Percentiles rank a stretch among this genome's conserved stretches.
These are phyloP conservation scores for Diorhabda carinulata DNA, from an alignment of 1,140 invertebrate genomes.

Conservation along the genomic window DNA sequence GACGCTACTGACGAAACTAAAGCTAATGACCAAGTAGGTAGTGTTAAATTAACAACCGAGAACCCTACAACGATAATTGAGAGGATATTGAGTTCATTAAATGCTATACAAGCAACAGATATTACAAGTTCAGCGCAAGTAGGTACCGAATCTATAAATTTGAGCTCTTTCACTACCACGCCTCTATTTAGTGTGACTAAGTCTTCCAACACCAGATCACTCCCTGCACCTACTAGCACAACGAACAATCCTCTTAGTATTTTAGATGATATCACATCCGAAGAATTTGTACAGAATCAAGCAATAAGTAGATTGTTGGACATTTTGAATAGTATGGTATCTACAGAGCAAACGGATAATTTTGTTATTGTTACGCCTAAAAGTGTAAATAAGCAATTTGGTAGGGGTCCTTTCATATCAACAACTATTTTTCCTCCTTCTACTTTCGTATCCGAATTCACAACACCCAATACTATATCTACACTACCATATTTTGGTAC, in stretches of 20 bases:
- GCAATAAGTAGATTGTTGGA: conserved; percentile 39
- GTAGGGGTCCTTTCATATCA: conserved; percentile 16
- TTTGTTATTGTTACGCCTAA: conserved; percentile 38
- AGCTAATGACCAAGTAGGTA: background rate
- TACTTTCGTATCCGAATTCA: conserved; percentile 6
- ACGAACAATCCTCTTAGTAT: conserved; percentile 34
- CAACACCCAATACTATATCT: conserved; percentile 10
- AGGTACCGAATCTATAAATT: conserved; percentile 40
- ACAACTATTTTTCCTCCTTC: conserved; percentile 16
- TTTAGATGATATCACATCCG: conserved; percentile 34
- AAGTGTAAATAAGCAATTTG: conserved; percentile 21
- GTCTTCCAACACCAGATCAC: conserved; percentile 25
- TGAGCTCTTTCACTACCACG: conserved; percentile 36
- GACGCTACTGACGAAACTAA: conserved; percentile 24
- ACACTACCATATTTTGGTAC: conserved; percentile 1
- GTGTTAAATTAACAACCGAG: conserved; percentile 36
- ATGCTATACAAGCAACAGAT: conserved; percentile 42
- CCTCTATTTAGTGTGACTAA: conserved; percentile 34
- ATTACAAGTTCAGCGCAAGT: conserved; percentile 33
- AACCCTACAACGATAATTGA: conserved; percentile 47
- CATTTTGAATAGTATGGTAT: conserved; percentile 36
- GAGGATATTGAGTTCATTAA: conserved; percentile 44
- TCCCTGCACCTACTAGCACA: conserved; percentile 32
- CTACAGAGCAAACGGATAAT: conserved; percentile 25
- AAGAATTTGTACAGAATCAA: conserved; percentile 38